Conservation (phyloP, 2,888 invertebrate species). For the Digitonthophagus gazella region DNA sequence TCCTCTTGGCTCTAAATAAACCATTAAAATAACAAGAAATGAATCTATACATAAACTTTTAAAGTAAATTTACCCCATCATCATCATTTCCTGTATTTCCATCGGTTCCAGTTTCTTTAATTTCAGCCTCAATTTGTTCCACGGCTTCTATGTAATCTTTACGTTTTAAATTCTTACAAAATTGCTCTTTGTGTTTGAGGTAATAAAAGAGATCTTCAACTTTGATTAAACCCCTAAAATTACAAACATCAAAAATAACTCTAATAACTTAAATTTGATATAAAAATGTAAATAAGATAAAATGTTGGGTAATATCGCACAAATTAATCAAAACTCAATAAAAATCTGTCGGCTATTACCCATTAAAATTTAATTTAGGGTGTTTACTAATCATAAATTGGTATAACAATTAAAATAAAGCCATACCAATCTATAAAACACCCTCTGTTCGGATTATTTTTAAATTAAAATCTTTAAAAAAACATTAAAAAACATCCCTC, state of each 20-base stretch:
- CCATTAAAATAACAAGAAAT: background rate
- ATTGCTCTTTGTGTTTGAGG: slow-evolving; percentile 75
- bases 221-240: slow-evolving; percentile 66
- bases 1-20: slow-evolving; percentile 9
- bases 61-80: slow-evolving; percentile 14
- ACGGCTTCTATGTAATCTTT: slow-evolving; percentile 86
- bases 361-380: slow-evolving; percentile 41
- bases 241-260: too few relatives aligned
- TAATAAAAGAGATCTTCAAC: slow-evolving; percentile 85
- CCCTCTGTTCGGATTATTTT: too few relatives aligned
- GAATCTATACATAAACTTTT: background rate
- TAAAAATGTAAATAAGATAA: slow-evolving; percentile 7
- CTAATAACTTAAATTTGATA: background rate
- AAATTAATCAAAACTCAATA: slow-evolving; percentile 47
- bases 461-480: too few relatives aligned
- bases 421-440: slow-evolving; percentile 23
- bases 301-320: slow-evolving; percentile 57
- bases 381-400: slow-evolving; percentile 17
- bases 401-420: slow-evolving; percentile 17
- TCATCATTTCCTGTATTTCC: slow-evolving; percentile 37
- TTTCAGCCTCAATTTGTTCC: slow-evolving; percentile 80
- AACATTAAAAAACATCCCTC: slow-evolving; percentile 10
- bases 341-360: slow-evolving; percentile 54
- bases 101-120: slow-evolving; percentile 48
- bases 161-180: slow-evolving; percentile 72